These are phyloP conservation scores for Drosophila emarginata DNA, from an alignment of 2,888 invertebrate genomes.

Conservation along the genomic window DNA sequence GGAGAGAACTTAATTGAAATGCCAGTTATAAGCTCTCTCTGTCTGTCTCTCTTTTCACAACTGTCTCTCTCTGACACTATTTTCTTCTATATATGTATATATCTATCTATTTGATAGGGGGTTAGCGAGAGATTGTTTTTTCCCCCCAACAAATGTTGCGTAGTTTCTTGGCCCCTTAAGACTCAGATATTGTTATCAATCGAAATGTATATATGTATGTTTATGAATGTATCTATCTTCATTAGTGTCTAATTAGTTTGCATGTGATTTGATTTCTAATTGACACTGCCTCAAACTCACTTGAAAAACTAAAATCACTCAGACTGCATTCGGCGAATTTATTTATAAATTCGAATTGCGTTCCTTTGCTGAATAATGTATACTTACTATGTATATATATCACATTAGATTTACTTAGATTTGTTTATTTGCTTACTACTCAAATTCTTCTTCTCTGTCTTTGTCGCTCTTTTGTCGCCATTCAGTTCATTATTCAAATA, in stretches of 20 bases:
- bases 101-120: background rate
- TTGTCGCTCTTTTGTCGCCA: background rate
- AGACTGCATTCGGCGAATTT: background rate
- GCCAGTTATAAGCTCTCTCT: background rate
- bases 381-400: background rate
- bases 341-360: background rate
- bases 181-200: slow-evolving; percentile 2
- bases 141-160: background rate
- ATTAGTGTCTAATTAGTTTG: slow-evolving; percentile 3
- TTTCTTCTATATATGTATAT: no score
- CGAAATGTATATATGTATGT: background rate
- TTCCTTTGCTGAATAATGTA: background rate
- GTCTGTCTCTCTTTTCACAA: background rate
- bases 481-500: slow-evolving; percentile 1
- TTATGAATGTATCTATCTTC: background rate
- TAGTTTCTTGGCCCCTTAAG: background rate
- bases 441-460: background rate
- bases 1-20: background rate
- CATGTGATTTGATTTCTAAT: slow-evolving; percentile 4
- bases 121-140: background rate
- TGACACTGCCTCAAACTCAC: background rate
- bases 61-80: no score
- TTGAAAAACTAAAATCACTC: background rate
- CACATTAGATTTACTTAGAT: background rate
- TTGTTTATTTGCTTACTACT: slow-evolving; percentile 7